Evolutionary conservation across 1,140 invertebrate species (phyloP).

Genomic region (Psilanteris sp.): DNA sequence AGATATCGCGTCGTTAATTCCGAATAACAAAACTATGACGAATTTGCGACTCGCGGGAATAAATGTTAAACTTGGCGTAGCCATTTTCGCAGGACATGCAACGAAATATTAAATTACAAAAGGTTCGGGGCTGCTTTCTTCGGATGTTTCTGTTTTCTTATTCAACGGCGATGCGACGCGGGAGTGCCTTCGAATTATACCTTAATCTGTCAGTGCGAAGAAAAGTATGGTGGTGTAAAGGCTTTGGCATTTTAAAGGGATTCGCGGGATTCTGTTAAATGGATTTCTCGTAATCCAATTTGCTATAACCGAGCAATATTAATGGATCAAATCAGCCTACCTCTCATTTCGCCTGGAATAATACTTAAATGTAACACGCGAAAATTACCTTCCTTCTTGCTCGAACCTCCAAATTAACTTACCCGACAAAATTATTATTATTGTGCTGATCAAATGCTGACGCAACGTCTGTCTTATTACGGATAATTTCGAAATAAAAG

Average conservation of each 20-base stretch:
- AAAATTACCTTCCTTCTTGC: slow-evolving; percentile 34
- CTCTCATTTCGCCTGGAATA: slow-evolving; percentile 63
- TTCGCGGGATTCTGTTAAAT: slow-evolving; percentile 67
- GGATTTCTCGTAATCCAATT: slow-evolving; percentile 75
- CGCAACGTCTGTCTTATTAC: neutral
- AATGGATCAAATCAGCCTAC: slow-evolving; percentile 69
- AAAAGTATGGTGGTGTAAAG: slow-evolving; percentile 48
- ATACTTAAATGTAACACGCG: slow-evolving; percentile 68
- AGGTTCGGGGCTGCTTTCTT: slow-evolving; percentile 14
- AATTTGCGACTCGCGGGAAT: neutral
- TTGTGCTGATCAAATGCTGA: slow-evolving; percentile 4
- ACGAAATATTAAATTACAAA: slow-evolving; percentile 51
- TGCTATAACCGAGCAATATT: slow-evolving; percentile 69
- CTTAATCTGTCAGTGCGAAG: slow-evolving; percentile 63
- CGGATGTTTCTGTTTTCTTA: slow-evolving; percentile 45
- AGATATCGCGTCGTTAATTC: too few species aligned
- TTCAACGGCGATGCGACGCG: slow-evolving; percentile 13
- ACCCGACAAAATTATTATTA: neutral
- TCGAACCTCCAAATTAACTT: slow-evolving; percentile 23
- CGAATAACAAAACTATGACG: too few species aligned
- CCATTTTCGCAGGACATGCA: slow-evolving; percentile 7
- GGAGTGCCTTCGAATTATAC: slow-evolving; percentile 51
- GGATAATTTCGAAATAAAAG: too few species aligned
- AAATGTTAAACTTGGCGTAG: slow-evolving; percentile 14
- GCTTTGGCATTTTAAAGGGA: slow-evolving; percentile 58